These are phyloP conservation scores for Pollimyrus isidori DNA, from an alignment of 2,113 vertebrate genomes.

Conservation along the genomic window DNA sequence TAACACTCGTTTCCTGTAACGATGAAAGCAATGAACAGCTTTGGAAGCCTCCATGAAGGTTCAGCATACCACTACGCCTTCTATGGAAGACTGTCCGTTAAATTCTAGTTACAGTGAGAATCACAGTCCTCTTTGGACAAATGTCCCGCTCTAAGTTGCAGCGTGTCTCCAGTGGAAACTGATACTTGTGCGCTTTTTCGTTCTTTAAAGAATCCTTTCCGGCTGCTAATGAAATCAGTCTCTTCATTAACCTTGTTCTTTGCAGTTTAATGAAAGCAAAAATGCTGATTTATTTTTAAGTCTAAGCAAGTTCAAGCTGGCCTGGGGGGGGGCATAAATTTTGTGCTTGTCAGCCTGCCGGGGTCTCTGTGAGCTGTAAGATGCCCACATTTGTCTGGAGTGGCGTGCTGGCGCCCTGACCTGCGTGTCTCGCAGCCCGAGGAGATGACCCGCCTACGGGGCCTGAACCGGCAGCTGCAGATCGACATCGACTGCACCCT, in stretches of 20 bases:
- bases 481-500: conserved; percentile 97
- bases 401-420: not conserved
- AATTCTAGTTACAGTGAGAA: not conserved
- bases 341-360: not conserved
- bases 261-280: not conserved
- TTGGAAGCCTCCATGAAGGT: not conserved
- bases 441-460: conserved; percentile 94
- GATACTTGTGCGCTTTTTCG: not conserved
- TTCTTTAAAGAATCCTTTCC: not conserved
- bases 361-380: not conserved
- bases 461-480: conserved; percentile 91
- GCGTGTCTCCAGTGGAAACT: not conserved
- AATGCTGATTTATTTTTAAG: not conserved
- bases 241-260: not conserved
- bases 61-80: not conserved
- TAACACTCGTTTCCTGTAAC: not conserved
- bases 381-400: not conserved
- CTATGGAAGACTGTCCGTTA: not conserved
- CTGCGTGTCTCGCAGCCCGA: conserved; percentile 68
- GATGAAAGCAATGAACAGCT: not conserved
- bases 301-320: not conserved
- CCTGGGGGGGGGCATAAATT: not conserved
- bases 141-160: not conserved
- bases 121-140: not conserved
- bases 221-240: not conserved